Conservation (phyloP, 2,888 invertebrate genomes). For the Clepsis dumicolana region DNA sequence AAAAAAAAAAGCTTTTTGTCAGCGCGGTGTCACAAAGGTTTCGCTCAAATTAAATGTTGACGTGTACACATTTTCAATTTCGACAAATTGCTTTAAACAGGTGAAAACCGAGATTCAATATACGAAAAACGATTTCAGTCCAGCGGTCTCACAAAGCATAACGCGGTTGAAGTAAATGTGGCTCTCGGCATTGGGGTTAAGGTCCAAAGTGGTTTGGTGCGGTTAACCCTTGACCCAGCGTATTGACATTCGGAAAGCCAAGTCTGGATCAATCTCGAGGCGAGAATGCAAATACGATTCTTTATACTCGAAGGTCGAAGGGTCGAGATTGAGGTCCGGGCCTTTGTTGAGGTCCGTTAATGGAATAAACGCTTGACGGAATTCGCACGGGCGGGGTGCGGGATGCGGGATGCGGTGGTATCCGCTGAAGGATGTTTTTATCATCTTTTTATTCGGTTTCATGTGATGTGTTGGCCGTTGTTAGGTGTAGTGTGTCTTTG, state of each 20-base stretch:
- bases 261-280: constrained; percentile 72
- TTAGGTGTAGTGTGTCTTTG: background rate
- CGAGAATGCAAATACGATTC: constrained; percentile 78
- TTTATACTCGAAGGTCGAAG: constrained; percentile 63
- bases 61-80: constrained; percentile 17
- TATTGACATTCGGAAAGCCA: constrained; percentile 67
- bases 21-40: background rate
- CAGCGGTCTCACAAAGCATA: constrained; percentile 24
- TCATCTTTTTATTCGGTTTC: constrained; percentile 7
- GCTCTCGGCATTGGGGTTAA: background rate
- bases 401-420: constrained; percentile 6
- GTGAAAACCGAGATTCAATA: constrained; percentile 39
- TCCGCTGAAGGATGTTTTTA: constrained; percentile 17
- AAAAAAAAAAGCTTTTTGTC: background rate
- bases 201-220: background rate
- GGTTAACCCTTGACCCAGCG: constrained; percentile 62
- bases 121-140: constrained; percentile 41
- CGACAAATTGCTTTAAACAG: constrained; percentile 36
- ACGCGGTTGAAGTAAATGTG: background rate
- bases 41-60: background rate
- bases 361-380: constrained; percentile 68
- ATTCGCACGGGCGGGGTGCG: constrained; percentile 20
- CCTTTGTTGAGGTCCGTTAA: constrained; percentile 79
- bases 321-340: constrained; percentile 68
- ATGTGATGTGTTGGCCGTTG: background rate